Conservation (phyloP, 1,140 invertebrate species). For the Bombus pascuorum region DNA sequence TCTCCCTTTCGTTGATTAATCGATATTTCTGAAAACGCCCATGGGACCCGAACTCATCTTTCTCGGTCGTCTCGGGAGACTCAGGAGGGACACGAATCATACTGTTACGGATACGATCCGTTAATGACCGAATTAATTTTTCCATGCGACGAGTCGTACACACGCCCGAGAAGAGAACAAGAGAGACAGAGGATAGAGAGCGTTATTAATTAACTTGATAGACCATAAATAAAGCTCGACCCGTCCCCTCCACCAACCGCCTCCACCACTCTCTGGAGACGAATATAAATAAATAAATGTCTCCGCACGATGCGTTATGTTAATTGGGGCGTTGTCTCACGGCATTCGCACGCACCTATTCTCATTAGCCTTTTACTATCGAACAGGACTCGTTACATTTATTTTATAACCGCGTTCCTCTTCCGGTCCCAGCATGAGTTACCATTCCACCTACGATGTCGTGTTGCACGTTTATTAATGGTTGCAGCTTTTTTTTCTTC, state of each 20-base stretch:
- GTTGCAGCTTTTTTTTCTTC: not conserved
- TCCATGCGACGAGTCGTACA: constrained; percentile 60
- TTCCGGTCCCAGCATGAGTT: constrained; percentile 39
- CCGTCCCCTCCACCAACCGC: constrained; percentile 46
- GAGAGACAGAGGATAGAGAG: constrained; percentile 39
- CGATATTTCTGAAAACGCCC: constrained; percentile 64
- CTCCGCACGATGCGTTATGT: constrained; percentile 79
- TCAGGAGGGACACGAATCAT: constrained; percentile 51
- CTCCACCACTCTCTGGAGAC: constrained; percentile 73
- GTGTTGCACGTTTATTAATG: constrained; percentile 42
- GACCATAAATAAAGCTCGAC: constrained; percentile 77
- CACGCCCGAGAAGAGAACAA: constrained; percentile 2
- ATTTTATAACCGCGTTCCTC: constrained; percentile 70
- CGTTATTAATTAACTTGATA: constrained; percentile 81
- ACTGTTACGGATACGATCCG: constrained; percentile 69
- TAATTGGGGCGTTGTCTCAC: constrained; percentile 83
- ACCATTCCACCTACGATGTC: constrained; percentile 54
- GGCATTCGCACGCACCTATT: constrained; percentile 79
- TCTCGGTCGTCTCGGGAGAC: constrained; percentile 58
- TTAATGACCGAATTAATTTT: constrained; percentile 77
- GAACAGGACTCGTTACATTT: constrained; percentile 70
- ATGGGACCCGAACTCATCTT: constrained; percentile 59
- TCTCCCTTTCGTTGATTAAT: constrained; percentile 63
- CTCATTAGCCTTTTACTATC: constrained; percentile 75
- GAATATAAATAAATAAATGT: constrained; percentile 83